Evolutionary conservation across 2,888 invertebrate species (phyloP).

Genomic region (Drosophila cognata): DNA sequence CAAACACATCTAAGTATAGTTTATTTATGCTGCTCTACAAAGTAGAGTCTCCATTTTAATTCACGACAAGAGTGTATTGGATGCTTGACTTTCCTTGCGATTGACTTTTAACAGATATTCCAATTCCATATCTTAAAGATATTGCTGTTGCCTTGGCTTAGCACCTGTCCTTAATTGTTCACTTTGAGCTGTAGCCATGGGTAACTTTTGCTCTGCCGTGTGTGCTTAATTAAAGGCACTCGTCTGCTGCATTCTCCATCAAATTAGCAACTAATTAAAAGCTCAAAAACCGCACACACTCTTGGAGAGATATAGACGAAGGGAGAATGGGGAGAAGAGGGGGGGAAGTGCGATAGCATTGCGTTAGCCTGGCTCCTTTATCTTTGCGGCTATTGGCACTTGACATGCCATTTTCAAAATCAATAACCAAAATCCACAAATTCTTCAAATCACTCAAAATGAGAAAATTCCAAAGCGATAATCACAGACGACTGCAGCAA

Average conservation of each 20-base stretch:
- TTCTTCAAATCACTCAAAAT: conserved; percentile 78
- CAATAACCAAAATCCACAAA: conserved; percentile 81
- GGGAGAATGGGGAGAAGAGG: background rate
- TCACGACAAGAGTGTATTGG: no score
- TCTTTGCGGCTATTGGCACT: conserved; percentile 43
- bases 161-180: background rate
- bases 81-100: background rate
- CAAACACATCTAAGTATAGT: background rate
- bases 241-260: conserved; percentile 54
- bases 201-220: conserved; percentile 12
- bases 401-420: conserved; percentile 66
- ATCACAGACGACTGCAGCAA: conserved; percentile 67
- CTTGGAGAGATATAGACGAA: background rate
- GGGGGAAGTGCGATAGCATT: conserved; percentile 9
- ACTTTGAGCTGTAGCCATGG: conserved; percentile 9
- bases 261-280: conserved; percentile 80
- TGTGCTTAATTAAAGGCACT: conserved; percentile 46
- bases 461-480: conserved; percentile 78
- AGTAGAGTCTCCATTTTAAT: background rate
- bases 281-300: conserved; percentile 57
- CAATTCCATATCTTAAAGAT: background rate
- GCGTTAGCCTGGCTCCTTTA: background rate
- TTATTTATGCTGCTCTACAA: no score
- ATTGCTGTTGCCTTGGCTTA: background rate
- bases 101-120: background rate